Percentiles rank a stretch among this genome's conserved stretches.
Conservation (phyloP, 2,113 vertebrate genomes). For the Pelecanoides urinatrix region DNA sequence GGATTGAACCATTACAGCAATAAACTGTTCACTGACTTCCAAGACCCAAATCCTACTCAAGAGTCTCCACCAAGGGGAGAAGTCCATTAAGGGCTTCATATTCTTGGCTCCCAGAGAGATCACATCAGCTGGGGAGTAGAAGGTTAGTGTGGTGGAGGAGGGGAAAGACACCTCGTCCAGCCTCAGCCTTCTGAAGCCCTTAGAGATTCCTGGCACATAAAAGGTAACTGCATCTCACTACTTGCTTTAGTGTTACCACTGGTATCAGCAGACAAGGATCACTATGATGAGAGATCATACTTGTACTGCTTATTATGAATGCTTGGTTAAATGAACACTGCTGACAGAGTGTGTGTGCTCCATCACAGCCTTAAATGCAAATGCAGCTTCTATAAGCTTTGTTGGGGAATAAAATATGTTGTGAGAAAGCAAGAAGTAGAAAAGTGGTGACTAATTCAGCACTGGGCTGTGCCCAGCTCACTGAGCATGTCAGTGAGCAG, state of each 20-base stretch:
- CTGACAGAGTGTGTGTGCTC: not conserved
- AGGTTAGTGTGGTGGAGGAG: not conserved
- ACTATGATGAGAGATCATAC: not conserved
- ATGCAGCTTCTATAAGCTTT: not conserved
- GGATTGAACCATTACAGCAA: not conserved
- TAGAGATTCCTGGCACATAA: not conserved
- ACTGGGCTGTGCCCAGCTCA: not conserved
- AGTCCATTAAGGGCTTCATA: not conserved
- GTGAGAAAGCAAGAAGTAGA: not conserved
- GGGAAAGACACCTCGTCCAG: not conserved
- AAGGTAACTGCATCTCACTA: not conserved
- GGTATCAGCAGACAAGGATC: not conserved
- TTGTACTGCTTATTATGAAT: not conserved
- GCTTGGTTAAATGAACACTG: not conserved
- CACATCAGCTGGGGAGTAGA: rapidly evolving
- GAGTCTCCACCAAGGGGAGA: not conserved
- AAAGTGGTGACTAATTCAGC: not conserved
- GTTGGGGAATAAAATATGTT: not conserved
- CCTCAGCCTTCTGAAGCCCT: not conserved
- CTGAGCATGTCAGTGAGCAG: not conserved
- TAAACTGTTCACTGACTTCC: not conserved
- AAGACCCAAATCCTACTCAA: not conserved
- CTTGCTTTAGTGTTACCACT: not conserved
- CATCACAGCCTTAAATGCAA: not conserved
- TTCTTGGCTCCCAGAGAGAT: not conserved